These are phyloP conservation scores for Oxyruncus cristatus DNA, from an alignment of 2,113 vertebrate species.

Conservation along the genomic window DNA sequence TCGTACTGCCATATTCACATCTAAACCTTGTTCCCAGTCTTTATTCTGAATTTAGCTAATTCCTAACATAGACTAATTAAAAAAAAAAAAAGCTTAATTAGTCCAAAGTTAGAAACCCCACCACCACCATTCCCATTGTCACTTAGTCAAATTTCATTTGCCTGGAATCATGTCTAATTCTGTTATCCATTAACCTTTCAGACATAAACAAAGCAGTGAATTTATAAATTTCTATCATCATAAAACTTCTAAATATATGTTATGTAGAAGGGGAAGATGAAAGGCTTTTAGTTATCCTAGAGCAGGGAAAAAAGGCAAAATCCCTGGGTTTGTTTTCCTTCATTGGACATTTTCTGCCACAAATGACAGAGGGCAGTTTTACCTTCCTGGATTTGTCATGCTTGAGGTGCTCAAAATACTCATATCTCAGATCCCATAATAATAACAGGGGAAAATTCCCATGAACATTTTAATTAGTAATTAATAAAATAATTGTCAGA, in stretches of 20 bases:
- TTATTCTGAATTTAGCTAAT: background rate
- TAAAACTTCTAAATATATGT: background rate
- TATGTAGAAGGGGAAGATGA: background rate
- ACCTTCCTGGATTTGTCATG: background rate
- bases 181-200: background rate
- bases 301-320: background rate
- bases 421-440: background rate
- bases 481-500: background rate
- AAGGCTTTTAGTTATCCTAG: background rate
- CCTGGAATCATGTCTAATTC: background rate
- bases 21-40: background rate
- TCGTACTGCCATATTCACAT: background rate
- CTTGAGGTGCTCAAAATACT: background rate
- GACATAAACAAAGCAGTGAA: background rate
- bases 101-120: background rate
- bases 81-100: background rate
- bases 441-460: background rate
- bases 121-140: fast-evolving
- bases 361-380: background rate
- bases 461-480: background rate
- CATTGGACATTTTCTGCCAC: background rate
- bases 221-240: background rate
- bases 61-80: background rate
- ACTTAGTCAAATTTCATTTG: background rate
- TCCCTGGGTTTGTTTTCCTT: background rate